Evolutionary conservation across 2,888 invertebrate species (phyloP).

Genomic region (Dorcus hopei): DNA sequence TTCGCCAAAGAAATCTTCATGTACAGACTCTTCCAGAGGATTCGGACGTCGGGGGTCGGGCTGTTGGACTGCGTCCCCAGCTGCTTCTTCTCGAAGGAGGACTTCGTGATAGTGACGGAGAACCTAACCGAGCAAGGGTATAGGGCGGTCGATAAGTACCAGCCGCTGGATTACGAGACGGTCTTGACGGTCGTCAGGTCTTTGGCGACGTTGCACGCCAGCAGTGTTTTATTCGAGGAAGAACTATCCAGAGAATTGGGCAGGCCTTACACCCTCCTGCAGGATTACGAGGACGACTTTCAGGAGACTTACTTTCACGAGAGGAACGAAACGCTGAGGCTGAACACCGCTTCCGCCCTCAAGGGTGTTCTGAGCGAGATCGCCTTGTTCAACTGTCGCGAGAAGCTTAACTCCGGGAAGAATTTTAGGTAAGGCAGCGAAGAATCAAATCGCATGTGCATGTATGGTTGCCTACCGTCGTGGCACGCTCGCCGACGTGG

Average conservation of each 20-base stretch:
- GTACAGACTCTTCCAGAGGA: conserved; percentile 12
- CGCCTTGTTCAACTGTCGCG: conserved; percentile 33
- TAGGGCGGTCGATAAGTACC: conserved; percentile 28
- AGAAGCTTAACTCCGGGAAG: conserved; percentile 31
- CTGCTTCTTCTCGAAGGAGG: conserved; percentile 20
- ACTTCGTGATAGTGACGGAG: conserved; percentile 42
- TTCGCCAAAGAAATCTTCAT: conserved; percentile 23
- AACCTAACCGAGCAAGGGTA: conserved; percentile 42
- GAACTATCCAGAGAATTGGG: conserved; percentile 21
- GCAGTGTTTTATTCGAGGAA: conserved; percentile 44
- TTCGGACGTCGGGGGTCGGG: conserved; percentile 3
- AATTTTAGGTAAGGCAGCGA: conserved; percentile 19
- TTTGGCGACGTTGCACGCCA: conserved; percentile 44
- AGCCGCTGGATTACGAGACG: conserved; percentile 33
- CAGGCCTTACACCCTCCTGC: conserved; percentile 27
- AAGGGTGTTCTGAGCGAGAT: conserved; percentile 35
- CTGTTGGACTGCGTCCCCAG: conserved; percentile 15
- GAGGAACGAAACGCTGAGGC: conserved; percentile 27
- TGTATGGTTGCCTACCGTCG: too few species aligned
- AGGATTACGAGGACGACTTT: conserved; percentile 35
- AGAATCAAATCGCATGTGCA: too few species aligned
- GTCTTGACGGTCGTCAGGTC: conserved; percentile 35
- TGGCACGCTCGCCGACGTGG: too few species aligned
- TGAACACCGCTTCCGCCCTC: conserved; percentile 32
- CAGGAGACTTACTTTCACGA: conserved; percentile 38